Evolutionary conservation across 1,140 invertebrate species (phyloP), one percentile per base, ranked within the genome.

Genomic region (Patella vulgata): DNA sequence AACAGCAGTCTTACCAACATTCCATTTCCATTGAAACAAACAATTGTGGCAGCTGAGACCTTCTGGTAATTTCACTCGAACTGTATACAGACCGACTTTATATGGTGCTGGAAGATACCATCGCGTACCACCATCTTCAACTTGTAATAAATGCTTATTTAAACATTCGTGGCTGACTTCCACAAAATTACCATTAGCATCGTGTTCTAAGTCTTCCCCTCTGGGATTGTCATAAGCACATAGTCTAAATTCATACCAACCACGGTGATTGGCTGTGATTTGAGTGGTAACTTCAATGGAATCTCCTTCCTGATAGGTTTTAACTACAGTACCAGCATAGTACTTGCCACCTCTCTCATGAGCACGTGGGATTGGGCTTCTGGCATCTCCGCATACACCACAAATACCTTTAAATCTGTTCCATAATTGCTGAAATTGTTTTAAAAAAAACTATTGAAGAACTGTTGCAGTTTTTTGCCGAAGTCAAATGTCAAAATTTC

Each of bases 261-360:
- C 64, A 65, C 59, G 28, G 58, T 77, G 74, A 53, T 70, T 70
- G 36, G 74, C 72, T n/a, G 74, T 77, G 17, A 77, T 55, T 19
- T 65, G 63, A 12, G 71, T 66, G 9, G 30, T 56, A 23, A 59
- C 65, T 1, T 40, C 61, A 43, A 88, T 85, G 73, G 91, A 89
- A 87, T 94, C 91, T 36, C 94, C 94, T 3, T 90, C 88, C 23
- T 88, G 89, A 81, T 95, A 96, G 63, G 90, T 90, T 28, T 90
- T 85, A 1, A 89, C 89, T 36, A 95, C 92, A 43, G 94, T 92
- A 3, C 93, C 93, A 79, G 92, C 93, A 12, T 90, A 93, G 71
- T 88, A 96, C 74, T 90, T 87, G 3, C 94, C 94, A 2, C 94
- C 93, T 0, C 91, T 91, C 85, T 97, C 95, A 75, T 97, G 93